Evolutionary conservation across 2,797 vertebrate genomes (phyloP).

Genomic region (Sarcoramphus papa): DNA sequence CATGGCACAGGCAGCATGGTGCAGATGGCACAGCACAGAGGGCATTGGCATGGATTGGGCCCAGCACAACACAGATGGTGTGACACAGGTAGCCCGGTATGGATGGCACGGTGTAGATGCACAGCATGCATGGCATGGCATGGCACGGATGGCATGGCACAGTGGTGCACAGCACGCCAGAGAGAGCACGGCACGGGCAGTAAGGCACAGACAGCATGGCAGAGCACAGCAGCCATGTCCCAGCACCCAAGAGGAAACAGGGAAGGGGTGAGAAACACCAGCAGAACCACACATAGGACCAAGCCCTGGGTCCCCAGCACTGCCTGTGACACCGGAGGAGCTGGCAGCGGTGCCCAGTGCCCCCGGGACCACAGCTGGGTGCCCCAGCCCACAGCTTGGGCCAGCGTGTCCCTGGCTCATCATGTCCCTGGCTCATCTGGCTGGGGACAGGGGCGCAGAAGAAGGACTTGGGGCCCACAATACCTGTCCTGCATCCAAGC

Average conservation of each 20-base stretch:
- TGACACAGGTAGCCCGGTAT: neutral
- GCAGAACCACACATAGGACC: neutral
- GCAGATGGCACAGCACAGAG: neutral
- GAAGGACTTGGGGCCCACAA: neutral
- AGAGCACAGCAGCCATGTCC: neutral
- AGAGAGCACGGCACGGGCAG: neutral
- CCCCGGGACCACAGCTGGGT: neutral
- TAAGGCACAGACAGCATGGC: neutral
- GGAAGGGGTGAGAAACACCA: neutral
- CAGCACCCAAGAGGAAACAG: neutral
- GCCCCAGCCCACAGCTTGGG: neutral
- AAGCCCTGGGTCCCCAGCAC: neutral
- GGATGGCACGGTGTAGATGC: neutral
- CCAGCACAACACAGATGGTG: neutral
- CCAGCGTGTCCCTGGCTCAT: neutral
- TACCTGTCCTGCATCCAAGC: conserved; percentile 77
- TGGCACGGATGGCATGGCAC: neutral
- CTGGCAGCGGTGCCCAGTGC: neutral
- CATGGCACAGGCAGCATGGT: rapidly evolving
- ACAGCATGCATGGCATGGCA: no score
- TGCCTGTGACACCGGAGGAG: neutral
- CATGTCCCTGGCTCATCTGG: neutral
- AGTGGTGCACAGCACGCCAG: neutral
- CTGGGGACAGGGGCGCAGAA: neutral
- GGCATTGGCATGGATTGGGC: neutral